Conservation (phyloP, 64 coral and sea anemone genomes). For the Stichodactyla helianthus region DNA sequence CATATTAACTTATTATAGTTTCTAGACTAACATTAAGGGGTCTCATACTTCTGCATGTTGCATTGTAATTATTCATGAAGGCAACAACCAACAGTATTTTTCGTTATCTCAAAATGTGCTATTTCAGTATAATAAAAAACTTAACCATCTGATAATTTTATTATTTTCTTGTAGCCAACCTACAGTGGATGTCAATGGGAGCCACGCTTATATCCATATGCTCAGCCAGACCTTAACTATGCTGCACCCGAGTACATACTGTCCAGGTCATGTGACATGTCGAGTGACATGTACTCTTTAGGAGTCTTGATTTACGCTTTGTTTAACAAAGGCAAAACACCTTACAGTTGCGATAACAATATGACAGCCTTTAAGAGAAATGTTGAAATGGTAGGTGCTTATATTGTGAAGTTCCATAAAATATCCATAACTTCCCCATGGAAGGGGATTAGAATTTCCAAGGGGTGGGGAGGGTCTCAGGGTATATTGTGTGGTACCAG, state of each 20-base stretch:
- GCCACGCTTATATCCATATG: slow-evolving; percentile 70
- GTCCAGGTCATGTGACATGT: slow-evolving; percentile 79
- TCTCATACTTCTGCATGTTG: no score
- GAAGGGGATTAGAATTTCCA: not conserved
- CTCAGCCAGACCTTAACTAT: slow-evolving; percentile 88
- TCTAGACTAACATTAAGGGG: no score
- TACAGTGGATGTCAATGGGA: slow-evolving; percentile 87
- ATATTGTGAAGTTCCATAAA: no score
- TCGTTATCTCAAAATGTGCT: not conserved
- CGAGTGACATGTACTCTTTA: slow-evolving; percentile 91
- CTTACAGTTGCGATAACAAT: slow-evolving; percentile 76
- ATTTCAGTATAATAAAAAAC: no score
- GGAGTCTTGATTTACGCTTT: slow-evolving; percentile 86
- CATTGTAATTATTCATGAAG: no score
- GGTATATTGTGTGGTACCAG: no score
- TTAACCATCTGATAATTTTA: not conserved
- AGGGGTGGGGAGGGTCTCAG: no score
- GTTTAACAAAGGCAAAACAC: slow-evolving; percentile 79
- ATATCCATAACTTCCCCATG: no score
- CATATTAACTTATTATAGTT: no score
- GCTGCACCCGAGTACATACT: slow-evolving; percentile 86
- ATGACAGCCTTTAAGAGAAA: slow-evolving; percentile 84
- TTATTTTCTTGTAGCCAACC: slow-evolving; percentile 45
- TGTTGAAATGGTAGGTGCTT: slow-evolving; percentile 64
- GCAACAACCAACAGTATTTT: not conserved